phyloP scores from a whole-genome alignment of 2,113 vertebrate species.

The Hemichromis elongatus region DNA sequence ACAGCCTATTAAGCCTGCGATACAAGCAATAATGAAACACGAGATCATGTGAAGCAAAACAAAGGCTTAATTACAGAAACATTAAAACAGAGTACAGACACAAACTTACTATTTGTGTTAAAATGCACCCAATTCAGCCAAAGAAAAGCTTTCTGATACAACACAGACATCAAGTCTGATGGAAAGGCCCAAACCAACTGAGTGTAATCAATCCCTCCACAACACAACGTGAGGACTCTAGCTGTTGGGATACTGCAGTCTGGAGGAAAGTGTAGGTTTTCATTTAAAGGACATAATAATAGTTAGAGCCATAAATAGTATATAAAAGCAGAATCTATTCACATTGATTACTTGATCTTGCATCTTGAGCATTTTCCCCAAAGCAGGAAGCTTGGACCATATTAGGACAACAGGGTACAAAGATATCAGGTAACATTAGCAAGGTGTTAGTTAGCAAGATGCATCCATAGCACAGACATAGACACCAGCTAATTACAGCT shows the following conservation, averaged over 20 bases:
- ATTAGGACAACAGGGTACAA: background rate
- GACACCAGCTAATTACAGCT: background rate
- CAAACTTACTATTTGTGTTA: background rate
- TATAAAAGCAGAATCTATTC: background rate
- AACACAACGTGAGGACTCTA: background rate
- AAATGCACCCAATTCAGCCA: background rate
- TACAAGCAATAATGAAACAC: background rate
- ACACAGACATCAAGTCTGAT: background rate
- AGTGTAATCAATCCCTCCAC: background rate
- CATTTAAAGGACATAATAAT: background rate
- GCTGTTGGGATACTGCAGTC: background rate
- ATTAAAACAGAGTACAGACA: background rate
- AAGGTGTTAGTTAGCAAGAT: background rate
- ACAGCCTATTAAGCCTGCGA: background rate
- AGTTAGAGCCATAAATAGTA: background rate
- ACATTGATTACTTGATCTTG: background rate
- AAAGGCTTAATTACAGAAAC: background rate
- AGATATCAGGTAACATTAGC: background rate
- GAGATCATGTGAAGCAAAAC: background rate
- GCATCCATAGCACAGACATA: background rate
- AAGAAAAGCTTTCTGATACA: background rate
- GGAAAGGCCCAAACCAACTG: background rate
- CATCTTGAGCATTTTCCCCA: background rate
- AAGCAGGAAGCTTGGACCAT: background rate
- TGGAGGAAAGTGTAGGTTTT: background rate